These are phyloP conservation scores for Electrophaes corylata DNA, from an alignment of 2,888 invertebrate genomes.

Conservation along the genomic window DNA sequence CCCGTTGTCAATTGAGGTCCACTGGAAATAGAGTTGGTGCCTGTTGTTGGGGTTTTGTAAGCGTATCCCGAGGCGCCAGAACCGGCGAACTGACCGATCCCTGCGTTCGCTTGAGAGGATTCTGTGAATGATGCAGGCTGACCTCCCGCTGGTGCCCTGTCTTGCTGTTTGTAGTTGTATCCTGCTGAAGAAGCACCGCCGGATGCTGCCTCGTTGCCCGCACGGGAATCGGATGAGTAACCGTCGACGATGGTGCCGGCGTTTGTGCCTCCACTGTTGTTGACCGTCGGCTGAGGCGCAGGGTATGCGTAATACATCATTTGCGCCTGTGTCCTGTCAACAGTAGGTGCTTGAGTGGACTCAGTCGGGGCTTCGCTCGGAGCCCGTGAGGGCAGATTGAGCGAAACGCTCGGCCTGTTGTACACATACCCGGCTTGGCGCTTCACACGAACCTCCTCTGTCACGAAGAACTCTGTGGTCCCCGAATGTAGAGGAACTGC, in stretches of 20 bases:
- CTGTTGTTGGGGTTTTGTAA: conserved; percentile 38
- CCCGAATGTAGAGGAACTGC: conserved; percentile 18
- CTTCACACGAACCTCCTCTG: conserved; percentile 52
- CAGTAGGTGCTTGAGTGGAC: conserved; percentile 67
- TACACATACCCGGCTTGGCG: conserved; percentile 78
- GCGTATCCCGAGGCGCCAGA: conserved; percentile 45
- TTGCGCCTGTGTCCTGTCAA: conserved; percentile 69
- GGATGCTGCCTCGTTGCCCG: conserved; percentile 28
- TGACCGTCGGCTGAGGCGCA: conserved; percentile 47
- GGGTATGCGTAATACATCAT: conserved; percentile 78
- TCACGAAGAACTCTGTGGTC: conserved; percentile 33
- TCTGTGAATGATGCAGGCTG: conserved; percentile 20
- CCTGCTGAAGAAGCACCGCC: conserved; percentile 33
- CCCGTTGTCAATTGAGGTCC: conserved; percentile 16
- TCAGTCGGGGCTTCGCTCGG: conserved; percentile 45
- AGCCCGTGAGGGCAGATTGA: conserved; percentile 65
- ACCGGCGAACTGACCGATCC: conserved; percentile 18
- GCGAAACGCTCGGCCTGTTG: conserved; percentile 69
- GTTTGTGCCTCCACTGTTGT: conserved; percentile 34
- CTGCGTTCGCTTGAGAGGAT: conserved; percentile 25
- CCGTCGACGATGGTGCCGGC: conserved; percentile 55
- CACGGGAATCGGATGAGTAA: conserved; percentile 42
- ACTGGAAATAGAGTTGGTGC: conserved; percentile 13
- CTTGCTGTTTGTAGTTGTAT: conserved; percentile 52
- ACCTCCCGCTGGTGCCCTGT: conserved; percentile 24